Evolutionary conservation across 2,888 invertebrate species (phyloP), one percentile per base, ranked within the genome.

Genomic region (Andricus curvator): DNA sequence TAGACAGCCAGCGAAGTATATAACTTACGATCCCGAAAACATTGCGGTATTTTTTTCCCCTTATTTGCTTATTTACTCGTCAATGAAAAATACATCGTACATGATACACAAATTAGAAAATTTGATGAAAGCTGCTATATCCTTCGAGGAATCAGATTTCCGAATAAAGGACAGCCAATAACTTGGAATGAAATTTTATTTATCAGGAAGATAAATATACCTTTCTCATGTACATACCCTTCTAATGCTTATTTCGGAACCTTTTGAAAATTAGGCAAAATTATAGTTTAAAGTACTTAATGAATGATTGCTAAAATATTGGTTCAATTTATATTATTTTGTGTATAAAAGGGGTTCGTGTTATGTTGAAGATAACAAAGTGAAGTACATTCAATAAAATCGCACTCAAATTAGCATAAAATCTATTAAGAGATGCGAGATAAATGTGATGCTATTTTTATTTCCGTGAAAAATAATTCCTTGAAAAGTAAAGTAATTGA

Each of bases 41-140:
- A 84, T 83, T 65, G 78, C 76, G 78, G 80, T 82, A 84, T 78
- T 84, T 82, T 84, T 78, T 70, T 81, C 68, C 82, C 78, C 17
- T 56, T 82, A 84, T 78, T 83, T 83, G 85, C 84, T 85, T 87
- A 84, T 84, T 85, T 83, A 66, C 80, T 64, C 78, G 79, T 70
- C 62, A 82, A 82, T 82, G 80, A 33, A 48, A 25, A 44, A 25
- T 48, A 25, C 29, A 20, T 68, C 68, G 41, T 29, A 22, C 48
- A 68, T 17, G 25, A 25, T 20, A 25, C 48, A 68, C 48, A 68
- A 68, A 68, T 68, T 68, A 44, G 2, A 4, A 48, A 48, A 48
- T 48, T 29, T 29, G 29, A 68, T 44, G 48, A 68, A 29, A 68
- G 48, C 29, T 15, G 25, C 4, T 22, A 8, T 48, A 68, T 68